A percentile compares a stretch with the other conserved stretches of the same genome.
phyloP scores from a whole-genome alignment of 1,140 invertebrate genomes.

The Sitophilus oryzae region DNA sequence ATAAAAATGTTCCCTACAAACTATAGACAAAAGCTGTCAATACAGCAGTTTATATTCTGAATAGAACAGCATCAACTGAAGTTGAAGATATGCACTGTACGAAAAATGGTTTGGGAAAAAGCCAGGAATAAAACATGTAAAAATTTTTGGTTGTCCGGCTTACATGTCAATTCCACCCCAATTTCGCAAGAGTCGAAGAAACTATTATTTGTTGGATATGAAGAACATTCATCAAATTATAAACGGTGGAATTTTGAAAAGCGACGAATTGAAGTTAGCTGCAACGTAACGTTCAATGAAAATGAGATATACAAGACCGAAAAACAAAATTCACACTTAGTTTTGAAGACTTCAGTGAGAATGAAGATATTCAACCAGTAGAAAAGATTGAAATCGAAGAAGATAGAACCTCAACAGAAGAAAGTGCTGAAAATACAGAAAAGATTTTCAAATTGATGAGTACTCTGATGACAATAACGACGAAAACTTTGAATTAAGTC shows the following conservation, averaged over 20 bases:
- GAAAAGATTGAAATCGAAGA: slow-evolving; percentile 1
- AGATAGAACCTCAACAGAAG: background rate
- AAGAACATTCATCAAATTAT: slow-evolving; percentile 13
- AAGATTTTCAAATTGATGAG: background rate
- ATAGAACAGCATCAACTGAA: no score
- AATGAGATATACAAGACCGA: slow-evolving; percentile 8
- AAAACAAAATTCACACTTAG: slow-evolving; percentile 7
- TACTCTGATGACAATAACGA: slow-evolving; percentile 1
- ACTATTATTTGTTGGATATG: slow-evolving; percentile 25
- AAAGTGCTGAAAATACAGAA: background rate
- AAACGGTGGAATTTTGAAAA: slow-evolving; percentile 27
- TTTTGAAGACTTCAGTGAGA: background rate
- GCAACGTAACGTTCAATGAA: slow-evolving; percentile 36
- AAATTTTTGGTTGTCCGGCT: slow-evolving; percentile 37
- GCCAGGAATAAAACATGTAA: slow-evolving; percentile 16
- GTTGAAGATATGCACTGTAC: no score
- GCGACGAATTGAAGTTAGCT: slow-evolving; percentile 28
- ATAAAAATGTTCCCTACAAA: slow-evolving; percentile 28
- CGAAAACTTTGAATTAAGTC: slow-evolving; percentile 1
- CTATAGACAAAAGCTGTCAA: slow-evolving; percentile 43
- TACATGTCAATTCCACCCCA: slow-evolving; percentile 25
- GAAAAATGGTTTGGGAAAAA: slow-evolving; percentile 32
- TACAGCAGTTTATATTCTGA: slow-evolving; percentile 45
- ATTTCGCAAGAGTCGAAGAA: slow-evolving; percentile 18
- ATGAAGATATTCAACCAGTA: background rate